Conservation (phyloP, 2,888 invertebrate genomes). For the Geophilus truncorum region DNA sequence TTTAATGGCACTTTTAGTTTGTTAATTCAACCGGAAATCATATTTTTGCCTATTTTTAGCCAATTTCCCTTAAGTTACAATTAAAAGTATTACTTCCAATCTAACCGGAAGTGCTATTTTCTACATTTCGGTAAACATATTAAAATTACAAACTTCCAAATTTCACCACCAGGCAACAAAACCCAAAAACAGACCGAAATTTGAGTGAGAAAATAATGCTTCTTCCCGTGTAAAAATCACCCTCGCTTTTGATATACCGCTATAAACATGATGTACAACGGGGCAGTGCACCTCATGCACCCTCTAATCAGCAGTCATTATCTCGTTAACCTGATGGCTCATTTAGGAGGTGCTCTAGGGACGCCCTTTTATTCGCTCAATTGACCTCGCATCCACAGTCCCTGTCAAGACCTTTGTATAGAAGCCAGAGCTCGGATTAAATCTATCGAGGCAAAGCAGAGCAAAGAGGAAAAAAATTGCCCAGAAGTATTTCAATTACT, state of each 20-base stretch:
- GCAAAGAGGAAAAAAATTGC: not conserved
- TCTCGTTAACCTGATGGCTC: slow-evolving; percentile 6
- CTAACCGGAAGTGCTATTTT: too few relatives aligned
- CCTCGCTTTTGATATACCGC: not conserved
- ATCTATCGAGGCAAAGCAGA: not conserved
- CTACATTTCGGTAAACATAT: too few relatives aligned
- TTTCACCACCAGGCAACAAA: too few relatives aligned
- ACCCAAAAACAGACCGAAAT: too few relatives aligned
- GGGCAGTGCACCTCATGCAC: not conserved
- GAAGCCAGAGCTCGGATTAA: not conserved
- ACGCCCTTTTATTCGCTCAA: slow-evolving; percentile 20
- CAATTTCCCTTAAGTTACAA: too few relatives aligned
- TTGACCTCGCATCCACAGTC: not conserved
- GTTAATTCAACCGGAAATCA: too few relatives aligned
- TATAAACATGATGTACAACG: slow-evolving; percentile 16
- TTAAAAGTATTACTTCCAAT: too few relatives aligned
- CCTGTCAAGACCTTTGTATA: not conserved
- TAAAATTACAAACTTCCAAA: not conserved
- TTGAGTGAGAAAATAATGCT: too few relatives aligned
- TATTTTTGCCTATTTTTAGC: too few relatives aligned
- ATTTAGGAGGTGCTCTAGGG: not conserved
- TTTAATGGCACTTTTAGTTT: too few relatives aligned
- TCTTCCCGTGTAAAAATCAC: too few relatives aligned
- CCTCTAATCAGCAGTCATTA: slow-evolving; percentile 17
- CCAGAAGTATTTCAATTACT: not conserved